Percentiles rank a stretch among this genome's conserved stretches.
phyloP scores from a whole-genome alignment of 2,888 invertebrate genomes.

The Heliconius erato region DNA sequence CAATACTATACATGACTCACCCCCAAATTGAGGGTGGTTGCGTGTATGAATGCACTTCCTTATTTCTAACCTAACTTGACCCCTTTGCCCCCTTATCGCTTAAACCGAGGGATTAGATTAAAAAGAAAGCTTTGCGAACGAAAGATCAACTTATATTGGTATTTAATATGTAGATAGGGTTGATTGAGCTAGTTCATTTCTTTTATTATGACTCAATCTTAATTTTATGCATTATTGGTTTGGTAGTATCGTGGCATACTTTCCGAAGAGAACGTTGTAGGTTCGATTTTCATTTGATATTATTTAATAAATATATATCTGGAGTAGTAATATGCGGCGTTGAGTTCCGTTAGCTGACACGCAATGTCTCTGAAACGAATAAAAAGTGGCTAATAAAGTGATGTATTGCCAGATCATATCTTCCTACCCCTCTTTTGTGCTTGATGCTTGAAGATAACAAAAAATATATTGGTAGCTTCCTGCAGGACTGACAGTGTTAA shows the following conservation, averaged over 20 bases:
- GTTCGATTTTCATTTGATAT: neutral
- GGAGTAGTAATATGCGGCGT: neutral
- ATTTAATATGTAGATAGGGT: conserved; percentile 56
- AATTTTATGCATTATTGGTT: conserved; percentile 21
- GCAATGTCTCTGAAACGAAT: neutral
- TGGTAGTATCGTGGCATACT: neutral
- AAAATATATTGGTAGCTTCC: neutral
- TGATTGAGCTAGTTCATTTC: conserved; percentile 51
- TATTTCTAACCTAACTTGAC: conserved; percentile 60
- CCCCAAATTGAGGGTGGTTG: conserved; percentile 60
- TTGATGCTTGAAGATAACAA: neutral
- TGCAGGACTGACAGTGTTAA: neutral
- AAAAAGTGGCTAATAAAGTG: neutral
- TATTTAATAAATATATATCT: too few species aligned
- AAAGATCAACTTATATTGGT: conserved; percentile 59
- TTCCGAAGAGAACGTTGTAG: neutral
- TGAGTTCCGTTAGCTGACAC: neutral
- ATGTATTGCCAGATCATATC: neutral
- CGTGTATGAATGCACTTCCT: conserved; percentile 67
- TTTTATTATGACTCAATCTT: conserved; percentile 53
- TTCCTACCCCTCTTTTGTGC: neutral
- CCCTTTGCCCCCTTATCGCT: conserved; percentile 58
- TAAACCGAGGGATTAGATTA: conserved; percentile 60
- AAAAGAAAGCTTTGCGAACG: conserved; percentile 53
- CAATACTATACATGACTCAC: conserved; percentile 64